A percentile compares a stretch with the other conserved stretches of the same genome.
phyloP scores from a whole-genome alignment of 2,888 invertebrate species.

The Aleiodes leptofemur region DNA sequence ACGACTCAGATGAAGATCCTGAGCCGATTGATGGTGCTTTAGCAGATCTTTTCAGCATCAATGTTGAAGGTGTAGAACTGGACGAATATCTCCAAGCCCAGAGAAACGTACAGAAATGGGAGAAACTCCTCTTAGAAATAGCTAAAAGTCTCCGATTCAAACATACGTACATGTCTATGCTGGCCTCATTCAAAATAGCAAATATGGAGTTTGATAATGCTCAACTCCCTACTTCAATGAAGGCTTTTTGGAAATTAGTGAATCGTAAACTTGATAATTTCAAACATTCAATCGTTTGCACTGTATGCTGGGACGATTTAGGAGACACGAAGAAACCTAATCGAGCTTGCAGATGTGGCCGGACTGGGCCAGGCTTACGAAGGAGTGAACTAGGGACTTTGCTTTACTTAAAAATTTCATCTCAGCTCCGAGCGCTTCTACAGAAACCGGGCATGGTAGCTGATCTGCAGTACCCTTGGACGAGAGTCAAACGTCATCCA shows the following conservation, averaged over 20 bases:
- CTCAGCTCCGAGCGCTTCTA: slow-evolving; percentile 20
- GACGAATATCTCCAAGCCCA: too few species aligned
- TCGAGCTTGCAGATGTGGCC: not conserved
- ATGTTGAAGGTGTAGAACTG: too few species aligned
- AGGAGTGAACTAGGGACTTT: not conserved
- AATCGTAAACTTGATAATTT: slow-evolving; percentile 1
- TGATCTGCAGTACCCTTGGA: slow-evolving; percentile 11
- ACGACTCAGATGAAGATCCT: too few species aligned
- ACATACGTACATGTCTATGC: not conserved
- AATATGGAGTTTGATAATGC: slow-evolving; percentile 5
- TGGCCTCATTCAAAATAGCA: slow-evolving; percentile 3
- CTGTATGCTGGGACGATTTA: slow-evolving; percentile 1
- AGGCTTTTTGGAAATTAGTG: not conserved
- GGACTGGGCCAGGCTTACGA: not conserved
- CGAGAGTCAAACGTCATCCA: slow-evolving; percentile 7
- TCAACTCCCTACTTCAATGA: not conserved
- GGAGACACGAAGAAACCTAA: not conserved
- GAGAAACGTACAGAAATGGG: too few species aligned
- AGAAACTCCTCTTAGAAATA: not conserved
- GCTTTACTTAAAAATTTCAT: not conserved
- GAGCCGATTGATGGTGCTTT: too few species aligned
- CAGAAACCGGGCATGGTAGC: not conserved
- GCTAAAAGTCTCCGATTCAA: not conserved
- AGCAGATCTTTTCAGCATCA: too few species aligned
- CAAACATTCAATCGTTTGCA: not conserved